These are phyloP conservation scores for Lepus timidus DNA, from an alignment of 2,113 vertebrate genomes.

Conservation along the genomic window DNA sequence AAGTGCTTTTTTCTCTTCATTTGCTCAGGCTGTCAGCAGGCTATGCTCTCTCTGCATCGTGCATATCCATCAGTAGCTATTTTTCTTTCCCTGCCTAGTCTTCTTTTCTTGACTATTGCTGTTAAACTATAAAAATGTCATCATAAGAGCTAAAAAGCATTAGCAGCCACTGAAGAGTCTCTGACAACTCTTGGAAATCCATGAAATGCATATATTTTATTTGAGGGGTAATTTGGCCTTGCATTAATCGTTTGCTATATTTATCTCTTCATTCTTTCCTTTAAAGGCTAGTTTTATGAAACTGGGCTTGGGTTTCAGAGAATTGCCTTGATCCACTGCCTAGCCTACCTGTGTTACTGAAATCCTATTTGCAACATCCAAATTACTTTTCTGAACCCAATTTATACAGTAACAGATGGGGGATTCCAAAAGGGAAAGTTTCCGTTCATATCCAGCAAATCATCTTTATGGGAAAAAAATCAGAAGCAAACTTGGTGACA, in stretches of 20 bases:
- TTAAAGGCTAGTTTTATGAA: slow-evolving; percentile 32
- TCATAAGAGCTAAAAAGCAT: background rate
- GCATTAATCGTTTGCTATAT: slow-evolving; percentile 8
- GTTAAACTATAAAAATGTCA: slow-evolving; percentile 10
- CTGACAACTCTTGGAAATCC: slow-evolving; percentile 13
- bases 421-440: slow-evolving; percentile 65
- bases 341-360: slow-evolving; percentile 43
- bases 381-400: slow-evolving; percentile 64
- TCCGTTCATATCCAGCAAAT: slow-evolving; percentile 66
- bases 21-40: background rate
- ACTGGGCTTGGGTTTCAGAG: slow-evolving; percentile 21
- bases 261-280: background rate
- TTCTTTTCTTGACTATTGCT: background rate
- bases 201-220: slow-evolving; percentile 2
- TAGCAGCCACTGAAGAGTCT: background rate
- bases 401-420: slow-evolving; percentile 71
- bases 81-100: background rate
- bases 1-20: background rate
- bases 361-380: slow-evolving; percentile 57
- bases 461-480: slow-evolving; percentile 54
- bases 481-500: slow-evolving; percentile 22
- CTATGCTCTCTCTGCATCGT: background rate
- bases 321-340: background rate
- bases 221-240: slow-evolving; percentile 21
- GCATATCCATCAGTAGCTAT: background rate